phyloP scores from a whole-genome alignment of 2,113 vertebrate species.

The Dasypus novemcinctus region DNA sequence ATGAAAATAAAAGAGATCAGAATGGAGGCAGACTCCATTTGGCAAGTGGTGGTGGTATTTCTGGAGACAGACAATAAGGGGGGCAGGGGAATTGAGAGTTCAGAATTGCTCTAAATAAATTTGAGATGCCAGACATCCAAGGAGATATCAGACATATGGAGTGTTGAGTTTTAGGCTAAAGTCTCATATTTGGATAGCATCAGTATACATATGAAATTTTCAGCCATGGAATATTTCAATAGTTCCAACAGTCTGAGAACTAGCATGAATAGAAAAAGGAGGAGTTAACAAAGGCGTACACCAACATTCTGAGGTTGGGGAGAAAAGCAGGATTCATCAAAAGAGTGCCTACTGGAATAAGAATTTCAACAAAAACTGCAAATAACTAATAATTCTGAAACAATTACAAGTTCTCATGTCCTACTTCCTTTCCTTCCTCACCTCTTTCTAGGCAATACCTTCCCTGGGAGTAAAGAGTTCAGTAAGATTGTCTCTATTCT shows the following conservation, averaged over 20 bases:
- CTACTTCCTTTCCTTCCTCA: not conserved
- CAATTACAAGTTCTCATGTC: not conserved
- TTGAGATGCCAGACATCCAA: slow-evolving; percentile 7
- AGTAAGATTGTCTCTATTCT: not conserved
- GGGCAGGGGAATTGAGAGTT: not conserved
- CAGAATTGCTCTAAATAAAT: slow-evolving; percentile 39
- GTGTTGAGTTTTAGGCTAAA: not conserved
- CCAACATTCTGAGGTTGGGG: not conserved
- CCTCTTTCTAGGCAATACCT: not conserved
- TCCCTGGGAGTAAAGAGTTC: not conserved
- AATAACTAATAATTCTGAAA: not conserved
- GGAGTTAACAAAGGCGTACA: not conserved
- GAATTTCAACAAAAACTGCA: not conserved
- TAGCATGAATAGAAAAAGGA: not conserved
- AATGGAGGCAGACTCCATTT: slow-evolving; percentile 29
- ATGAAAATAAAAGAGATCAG: slow-evolving; percentile 19
- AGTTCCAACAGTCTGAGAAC: not conserved
- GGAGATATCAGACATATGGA: not conserved
- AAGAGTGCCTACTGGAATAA: too few species aligned
- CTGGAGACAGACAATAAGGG: slow-evolving; percentile 35
- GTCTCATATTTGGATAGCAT: slow-evolving; percentile 53
- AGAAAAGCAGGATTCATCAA: not conserved
- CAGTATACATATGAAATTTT: not conserved
- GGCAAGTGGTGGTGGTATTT: slow-evolving; percentile 45
- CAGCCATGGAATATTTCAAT: not conserved